phyloP scores from a whole-genome alignment of 2,797 vertebrate genomes.

The Cossypha dichroa region DNA sequence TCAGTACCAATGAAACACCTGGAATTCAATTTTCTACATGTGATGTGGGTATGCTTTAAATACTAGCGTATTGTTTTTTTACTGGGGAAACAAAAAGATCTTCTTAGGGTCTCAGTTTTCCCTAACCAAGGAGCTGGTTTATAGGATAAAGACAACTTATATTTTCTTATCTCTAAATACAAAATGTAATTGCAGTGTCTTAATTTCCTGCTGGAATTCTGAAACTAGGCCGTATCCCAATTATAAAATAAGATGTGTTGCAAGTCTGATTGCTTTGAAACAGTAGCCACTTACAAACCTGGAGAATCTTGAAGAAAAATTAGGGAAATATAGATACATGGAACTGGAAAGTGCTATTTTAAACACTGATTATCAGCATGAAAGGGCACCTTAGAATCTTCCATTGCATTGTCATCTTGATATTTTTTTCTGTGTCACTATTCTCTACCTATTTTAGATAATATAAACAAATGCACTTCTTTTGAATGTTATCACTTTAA shows the following conservation, averaged over 20 bases:
- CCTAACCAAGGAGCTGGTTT: neutral
- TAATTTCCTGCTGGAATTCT: neutral
- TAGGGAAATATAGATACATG: neutral
- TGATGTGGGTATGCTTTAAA: neutral
- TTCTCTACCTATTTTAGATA: neutral
- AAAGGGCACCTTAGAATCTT: neutral
- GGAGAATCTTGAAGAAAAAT: neutral
- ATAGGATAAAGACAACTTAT: neutral
- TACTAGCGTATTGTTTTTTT: neutral
- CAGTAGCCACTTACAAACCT: neutral
- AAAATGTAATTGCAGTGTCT: neutral
- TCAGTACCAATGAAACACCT: neutral
- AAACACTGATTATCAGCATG: neutral
- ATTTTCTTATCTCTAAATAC: neutral
- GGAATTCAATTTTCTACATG: neutral
- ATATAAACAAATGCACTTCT: neutral
- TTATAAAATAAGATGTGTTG: neutral
- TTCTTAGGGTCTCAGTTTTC: neutral
- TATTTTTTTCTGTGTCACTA: conserved; percentile 5
- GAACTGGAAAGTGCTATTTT: neutral
- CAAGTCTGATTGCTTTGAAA: neutral
- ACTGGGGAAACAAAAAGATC: neutral
- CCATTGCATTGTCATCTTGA: neutral
- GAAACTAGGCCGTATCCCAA: neutral
- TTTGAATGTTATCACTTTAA: neutral